Evolutionary conservation across 2,113 vertebrate species (phyloP), one percentile per base, ranked within the genome.

Genomic region (Seriola aureovittata): DNA sequence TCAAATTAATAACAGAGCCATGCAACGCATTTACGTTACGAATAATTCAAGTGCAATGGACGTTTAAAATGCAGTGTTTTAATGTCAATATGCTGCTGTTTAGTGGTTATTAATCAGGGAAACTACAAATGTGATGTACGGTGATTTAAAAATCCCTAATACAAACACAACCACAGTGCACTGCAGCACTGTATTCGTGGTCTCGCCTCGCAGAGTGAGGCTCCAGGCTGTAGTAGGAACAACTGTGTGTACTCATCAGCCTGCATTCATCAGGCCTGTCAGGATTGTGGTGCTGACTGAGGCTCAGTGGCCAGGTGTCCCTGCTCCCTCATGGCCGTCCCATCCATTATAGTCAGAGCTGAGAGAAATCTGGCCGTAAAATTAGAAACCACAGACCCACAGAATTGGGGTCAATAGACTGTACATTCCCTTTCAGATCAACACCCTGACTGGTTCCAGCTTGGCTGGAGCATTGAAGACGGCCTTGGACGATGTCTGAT

Each of bases 261-360:
- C 73, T 12, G 73, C 90, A 92, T 91, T 87, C 86, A 87, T 91
- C 91, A 89, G 82, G 5, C 59, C 84, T 84, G 87, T 89, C 85
- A 75, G 74, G 82, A 29, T 67, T 0, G 34, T 2, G 75, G 57
- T 90, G 91, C 89, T 89, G 87, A 91, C 86, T 21, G 78, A 78
- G 89, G 80, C 92, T 72, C 76, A 0, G 78, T 6, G n/a, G 58
- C 88, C 85, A 91, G 92, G 88, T 90, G 91, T 88, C 88, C 74
- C 85, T 46, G 85, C 79, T 86, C 79, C 86, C 85, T 72, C 82
- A 16, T 0, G 54, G 83, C 57, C 60, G n/a, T 11, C 72, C 57
- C 84, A 90, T 92, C 88, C 85, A 72, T 91, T 85, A 88, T 5
- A 32, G 72, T 74, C 80, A 8, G 60, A 38, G 85, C 79, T 38